Conservation (phyloP, 1,140 invertebrate species). For the Drosophila subpulchrella region DNA sequence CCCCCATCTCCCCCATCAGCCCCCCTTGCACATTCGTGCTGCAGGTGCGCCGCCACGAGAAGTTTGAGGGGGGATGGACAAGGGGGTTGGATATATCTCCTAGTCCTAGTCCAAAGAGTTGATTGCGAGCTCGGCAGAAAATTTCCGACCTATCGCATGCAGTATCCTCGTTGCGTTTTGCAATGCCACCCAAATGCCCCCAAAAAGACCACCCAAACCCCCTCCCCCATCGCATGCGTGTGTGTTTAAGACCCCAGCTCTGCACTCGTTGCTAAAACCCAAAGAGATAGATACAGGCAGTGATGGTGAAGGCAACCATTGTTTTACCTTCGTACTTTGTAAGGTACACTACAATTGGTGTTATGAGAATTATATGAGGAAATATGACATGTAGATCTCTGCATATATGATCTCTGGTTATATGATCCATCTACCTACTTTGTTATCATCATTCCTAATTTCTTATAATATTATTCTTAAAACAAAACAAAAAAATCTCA, state of each 20-base stretch:
- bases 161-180: constrained; percentile 77
- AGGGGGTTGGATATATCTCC: constrained; percentile 17
- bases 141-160: constrained; percentile 82
- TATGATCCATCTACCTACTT: too few species aligned
- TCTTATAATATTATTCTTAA: too few species aligned
- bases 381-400: too few species aligned
- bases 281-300: constrained; percentile 12
- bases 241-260: constrained; percentile 24
- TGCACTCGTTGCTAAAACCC: background rate
- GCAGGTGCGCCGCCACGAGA: constrained; percentile 60
- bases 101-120: constrained; percentile 52
- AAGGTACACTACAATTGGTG: background rate
- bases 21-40: constrained; percentile 64
- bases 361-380: too few species aligned
- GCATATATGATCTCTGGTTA: too few species aligned
- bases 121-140: constrained; percentile 67
- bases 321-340: background rate
- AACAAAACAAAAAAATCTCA: too few species aligned
- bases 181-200: constrained; percentile 35
- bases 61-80: background rate
- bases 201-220: constrained; percentile 5
- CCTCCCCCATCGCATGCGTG: constrained; percentile 14
- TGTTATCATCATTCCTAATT: too few species aligned
- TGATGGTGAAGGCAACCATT: constrained; percentile 1
- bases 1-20: constrained; percentile 43